phyloP scores from a whole-genome alignment of 2,888 invertebrate genomes.

The Tenodera sinensis region DNA sequence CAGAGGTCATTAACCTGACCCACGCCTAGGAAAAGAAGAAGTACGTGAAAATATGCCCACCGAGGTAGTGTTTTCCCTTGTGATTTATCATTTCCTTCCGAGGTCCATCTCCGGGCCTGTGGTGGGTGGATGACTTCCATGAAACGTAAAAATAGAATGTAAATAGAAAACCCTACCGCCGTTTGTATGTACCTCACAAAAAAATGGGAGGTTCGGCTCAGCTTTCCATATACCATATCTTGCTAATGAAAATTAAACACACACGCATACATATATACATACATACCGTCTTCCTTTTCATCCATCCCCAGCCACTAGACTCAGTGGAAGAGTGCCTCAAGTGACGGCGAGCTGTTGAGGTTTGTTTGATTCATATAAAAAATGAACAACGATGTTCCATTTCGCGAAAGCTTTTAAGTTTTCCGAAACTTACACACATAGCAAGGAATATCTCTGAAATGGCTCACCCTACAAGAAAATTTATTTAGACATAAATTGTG shows the following conservation, averaged over 20 bases:
- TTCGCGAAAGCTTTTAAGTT: too few relatives aligned
- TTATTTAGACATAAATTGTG: too few relatives aligned
- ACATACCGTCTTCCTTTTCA: neutral
- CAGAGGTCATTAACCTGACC: neutral
- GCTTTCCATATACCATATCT: neutral
- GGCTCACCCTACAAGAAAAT: too few relatives aligned
- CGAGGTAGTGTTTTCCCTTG: neutral
- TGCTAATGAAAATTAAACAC: neutral
- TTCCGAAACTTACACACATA: too few relatives aligned
- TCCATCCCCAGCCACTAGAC: neutral
- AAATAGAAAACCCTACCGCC: conserved; percentile 1
- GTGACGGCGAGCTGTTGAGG: neutral
- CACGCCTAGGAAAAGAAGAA: too few relatives aligned
- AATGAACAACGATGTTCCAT: too few relatives aligned
- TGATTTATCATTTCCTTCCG: neutral
- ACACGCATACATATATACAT: neutral
- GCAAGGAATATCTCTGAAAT: too few relatives aligned
- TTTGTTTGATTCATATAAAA: too few relatives aligned
- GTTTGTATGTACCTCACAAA: neutral
- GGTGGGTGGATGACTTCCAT: neutral
- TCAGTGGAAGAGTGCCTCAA: neutral
- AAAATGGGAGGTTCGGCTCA: neutral
- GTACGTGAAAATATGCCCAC: neutral
- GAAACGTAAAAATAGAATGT: conserved; percentile 5
- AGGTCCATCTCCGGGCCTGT: neutral